Conservation (phyloP, 2,888 invertebrate genomes). For the Chrysomela aeneicollis region DNA sequence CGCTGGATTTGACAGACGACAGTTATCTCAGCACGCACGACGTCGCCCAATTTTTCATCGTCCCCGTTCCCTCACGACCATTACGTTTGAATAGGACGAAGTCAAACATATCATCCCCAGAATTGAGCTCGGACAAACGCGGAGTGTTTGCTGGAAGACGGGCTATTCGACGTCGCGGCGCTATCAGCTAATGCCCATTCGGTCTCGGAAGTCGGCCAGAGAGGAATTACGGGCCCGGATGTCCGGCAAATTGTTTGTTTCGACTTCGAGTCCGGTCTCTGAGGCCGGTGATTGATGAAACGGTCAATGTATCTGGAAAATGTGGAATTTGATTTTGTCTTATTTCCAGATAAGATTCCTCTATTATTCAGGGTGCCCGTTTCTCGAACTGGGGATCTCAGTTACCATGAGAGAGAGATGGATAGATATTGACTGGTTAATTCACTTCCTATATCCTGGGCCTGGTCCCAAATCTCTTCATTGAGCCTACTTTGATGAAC, state of each 20-base stretch:
- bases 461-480: no score
- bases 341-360: not conserved
- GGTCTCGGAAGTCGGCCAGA: not conserved
- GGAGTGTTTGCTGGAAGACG: constrained; percentile 30
- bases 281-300: not conserved
- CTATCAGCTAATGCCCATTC: constrained; percentile 36
- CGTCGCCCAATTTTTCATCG: constrained; percentile 19
- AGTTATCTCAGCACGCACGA: constrained; percentile 7
- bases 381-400: no score
- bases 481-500: no score
- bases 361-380: no score
- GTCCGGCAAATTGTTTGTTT: not conserved
- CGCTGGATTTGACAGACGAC: constrained; percentile 18
- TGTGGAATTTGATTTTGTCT: not conserved
- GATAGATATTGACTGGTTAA: no score
- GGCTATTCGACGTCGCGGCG: constrained; percentile 27
- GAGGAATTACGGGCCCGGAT: constrained; percentile 3
- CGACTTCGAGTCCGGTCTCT: not conserved
- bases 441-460: no score
- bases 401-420: no score
- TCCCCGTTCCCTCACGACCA: constrained; percentile 14
- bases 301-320: not conserved
- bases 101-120: constrained; percentile 33
- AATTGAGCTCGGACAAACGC: constrained; percentile 33
- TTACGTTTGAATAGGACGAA: constrained; percentile 34